These are phyloP conservation scores for Tapirus terrestris DNA, from an alignment of 2,113 vertebrate genomes.

Conservation along the genomic window DNA sequence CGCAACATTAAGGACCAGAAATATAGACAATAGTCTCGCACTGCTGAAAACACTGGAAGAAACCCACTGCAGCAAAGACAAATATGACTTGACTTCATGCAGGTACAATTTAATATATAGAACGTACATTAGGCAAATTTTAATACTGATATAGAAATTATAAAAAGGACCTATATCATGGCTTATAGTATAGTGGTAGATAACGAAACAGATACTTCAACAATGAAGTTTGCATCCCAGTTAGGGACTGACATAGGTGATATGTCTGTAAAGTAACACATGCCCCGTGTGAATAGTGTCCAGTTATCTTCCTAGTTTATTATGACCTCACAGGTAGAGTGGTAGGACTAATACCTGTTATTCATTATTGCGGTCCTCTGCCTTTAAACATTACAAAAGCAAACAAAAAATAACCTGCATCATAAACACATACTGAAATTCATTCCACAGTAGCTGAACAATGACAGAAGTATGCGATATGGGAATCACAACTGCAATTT, in stretches of 20 bases:
- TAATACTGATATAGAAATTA: not conserved
- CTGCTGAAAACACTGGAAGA: not conserved
- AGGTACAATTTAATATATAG: not conserved
- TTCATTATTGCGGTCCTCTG: not conserved
- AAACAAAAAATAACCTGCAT: not conserved
- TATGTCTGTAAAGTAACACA: fast-evolving
- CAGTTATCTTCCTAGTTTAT: not conserved
- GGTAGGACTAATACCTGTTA: not conserved
- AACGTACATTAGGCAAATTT: not conserved
- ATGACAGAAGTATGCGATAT: not conserved
- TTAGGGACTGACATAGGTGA: not conserved
- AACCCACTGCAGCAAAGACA: not conserved
- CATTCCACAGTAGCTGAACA: not conserved
- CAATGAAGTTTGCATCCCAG: not conserved
- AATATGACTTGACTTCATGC: not conserved
- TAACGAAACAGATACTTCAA: not conserved
- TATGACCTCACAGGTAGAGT: too few relatives aligned
- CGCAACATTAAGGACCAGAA: not conserved
- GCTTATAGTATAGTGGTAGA: not conserved
- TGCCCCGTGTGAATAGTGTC: fast-evolving
- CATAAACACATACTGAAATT: not conserved
- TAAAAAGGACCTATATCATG: not conserved
- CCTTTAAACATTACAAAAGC: not conserved
- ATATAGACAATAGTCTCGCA: not conserved
- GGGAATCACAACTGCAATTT: not conserved